phyloP scores from a whole-genome alignment of 1,140 invertebrate species.

The Triops longicaudatus region DNA sequence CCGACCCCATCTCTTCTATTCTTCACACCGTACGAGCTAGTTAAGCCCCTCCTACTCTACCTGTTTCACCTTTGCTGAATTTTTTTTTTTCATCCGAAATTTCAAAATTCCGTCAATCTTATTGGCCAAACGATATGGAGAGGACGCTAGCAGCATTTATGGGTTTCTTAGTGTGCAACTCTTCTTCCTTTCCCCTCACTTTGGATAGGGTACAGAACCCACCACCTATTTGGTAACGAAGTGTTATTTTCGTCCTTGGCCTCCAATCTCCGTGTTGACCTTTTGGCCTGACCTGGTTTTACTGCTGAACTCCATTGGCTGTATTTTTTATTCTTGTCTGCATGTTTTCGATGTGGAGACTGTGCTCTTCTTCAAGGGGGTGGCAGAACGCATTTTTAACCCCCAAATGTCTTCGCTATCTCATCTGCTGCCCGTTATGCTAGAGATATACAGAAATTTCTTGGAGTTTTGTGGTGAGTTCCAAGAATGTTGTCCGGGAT shows the following conservation, averaged over 20 bases:
- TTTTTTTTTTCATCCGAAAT: neutral
- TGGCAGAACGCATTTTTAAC: neutral
- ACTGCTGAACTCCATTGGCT: neutral
- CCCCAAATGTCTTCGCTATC: neutral
- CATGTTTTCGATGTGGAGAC: constrained; percentile 14
- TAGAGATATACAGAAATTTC: neutral
- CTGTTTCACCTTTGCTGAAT: constrained; percentile 3
- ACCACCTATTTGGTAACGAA: neutral
- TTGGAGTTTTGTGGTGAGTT: too few relatives aligned
- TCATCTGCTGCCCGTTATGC: neutral
- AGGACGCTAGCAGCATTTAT: too few relatives aligned
- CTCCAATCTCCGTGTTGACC: neutral
- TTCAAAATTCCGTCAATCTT: neutral
- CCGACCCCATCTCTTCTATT: neutral
- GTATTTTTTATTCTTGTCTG: neutral
- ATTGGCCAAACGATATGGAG: neutral
- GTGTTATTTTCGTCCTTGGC: neutral
- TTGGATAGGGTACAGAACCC: neutral
- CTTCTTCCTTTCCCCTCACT: neutral
- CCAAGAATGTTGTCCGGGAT: too few relatives aligned
- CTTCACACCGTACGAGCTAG: neutral
- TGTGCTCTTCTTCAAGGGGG: neutral
- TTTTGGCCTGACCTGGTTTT: constrained; percentile 5
- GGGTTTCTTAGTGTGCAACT: neutral
- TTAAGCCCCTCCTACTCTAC: neutral